Evolutionary conservation across 2,797 vertebrate genomes (phyloP).

Genomic region (Lutjanus argentimaculatus): DNA sequence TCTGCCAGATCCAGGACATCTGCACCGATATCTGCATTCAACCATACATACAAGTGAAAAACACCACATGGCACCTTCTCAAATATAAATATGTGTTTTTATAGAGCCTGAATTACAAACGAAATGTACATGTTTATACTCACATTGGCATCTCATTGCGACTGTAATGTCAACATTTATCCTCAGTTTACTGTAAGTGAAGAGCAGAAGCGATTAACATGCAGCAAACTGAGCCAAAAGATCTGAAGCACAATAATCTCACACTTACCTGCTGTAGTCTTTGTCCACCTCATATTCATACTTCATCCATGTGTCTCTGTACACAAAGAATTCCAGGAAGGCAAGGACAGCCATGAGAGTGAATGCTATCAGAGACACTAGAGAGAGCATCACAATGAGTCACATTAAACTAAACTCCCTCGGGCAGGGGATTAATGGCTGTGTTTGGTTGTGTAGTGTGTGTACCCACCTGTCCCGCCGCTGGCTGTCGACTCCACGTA

Average conservation of each 20-base stretch:
- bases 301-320: slow-evolving; percentile 97
- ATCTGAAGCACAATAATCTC: not conserved
- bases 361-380: slow-evolving; percentile 97
- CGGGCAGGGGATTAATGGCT: not conserved
- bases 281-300: slow-evolving; percentile 99
- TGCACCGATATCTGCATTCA: slow-evolving; percentile 92
- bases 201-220: slow-evolving; percentile 42
- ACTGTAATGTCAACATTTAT: slow-evolving; percentile 98
- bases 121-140: slow-evolving; percentile 77
- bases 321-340: slow-evolving; percentile 97
- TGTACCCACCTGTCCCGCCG: slow-evolving; percentile 92
- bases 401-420: rapidly evolving
- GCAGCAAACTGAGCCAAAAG: not conserved
- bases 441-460: not conserved
- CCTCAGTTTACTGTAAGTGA: slow-evolving; percentile 92
- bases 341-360: slow-evolving; percentile 93
- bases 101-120: not conserved
- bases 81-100: not conserved
- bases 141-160: slow-evolving; percentile 98
- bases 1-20: slow-evolving; percentile 97
- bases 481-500: slow-evolving; percentile 96
- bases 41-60: slow-evolving; percentile 20
- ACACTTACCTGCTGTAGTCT: slow-evolving; percentile 93
- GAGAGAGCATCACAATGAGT: slow-evolving; percentile 9
- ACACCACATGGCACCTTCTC: not conserved